These are phyloP conservation scores for Pseudococcus viburni DNA, from an alignment of 2,888 invertebrate species.

Conservation along the genomic window DNA sequence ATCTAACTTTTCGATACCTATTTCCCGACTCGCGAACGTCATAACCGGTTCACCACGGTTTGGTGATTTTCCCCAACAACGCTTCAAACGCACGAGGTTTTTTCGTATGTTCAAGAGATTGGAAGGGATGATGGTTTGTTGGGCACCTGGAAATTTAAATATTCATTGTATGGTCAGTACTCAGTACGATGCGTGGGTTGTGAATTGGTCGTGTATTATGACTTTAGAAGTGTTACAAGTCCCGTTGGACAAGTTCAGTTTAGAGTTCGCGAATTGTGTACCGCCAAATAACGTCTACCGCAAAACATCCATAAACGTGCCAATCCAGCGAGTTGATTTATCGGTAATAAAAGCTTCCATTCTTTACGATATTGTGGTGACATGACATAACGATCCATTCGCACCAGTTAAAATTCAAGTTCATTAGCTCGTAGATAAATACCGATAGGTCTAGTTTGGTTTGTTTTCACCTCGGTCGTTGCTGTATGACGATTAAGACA, in stretches of 20 bases:
- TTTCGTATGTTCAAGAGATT: not conserved
- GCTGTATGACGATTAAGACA: too few relatives aligned
- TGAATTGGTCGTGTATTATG: not conserved
- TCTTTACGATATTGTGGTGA: too few relatives aligned
- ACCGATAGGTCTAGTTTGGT: too few relatives aligned
- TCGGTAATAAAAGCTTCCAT: not conserved
- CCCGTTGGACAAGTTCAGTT: too few relatives aligned
- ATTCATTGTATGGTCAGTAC: not conserved
- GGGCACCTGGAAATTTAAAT: not conserved
- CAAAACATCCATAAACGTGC: slow-evolving; percentile 16
- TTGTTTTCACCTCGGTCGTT: too few relatives aligned
- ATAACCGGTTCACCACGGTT: slow-evolving; percentile 21
- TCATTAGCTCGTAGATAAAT: too few relatives aligned
- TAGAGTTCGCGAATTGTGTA: not conserved
- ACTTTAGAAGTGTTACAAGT: slow-evolving; percentile 10
- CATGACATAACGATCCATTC: too few relatives aligned
- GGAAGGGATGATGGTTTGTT: not conserved
- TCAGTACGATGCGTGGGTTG: not conserved
- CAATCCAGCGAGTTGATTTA: slow-evolving; percentile 25
- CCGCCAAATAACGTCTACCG: not conserved
- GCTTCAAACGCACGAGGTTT: slow-evolving; percentile 1
- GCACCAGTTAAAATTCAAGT: too few relatives aligned
- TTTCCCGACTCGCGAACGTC: slow-evolving; percentile 2
- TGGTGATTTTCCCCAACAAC: not conserved
- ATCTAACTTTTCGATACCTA: not conserved